phyloP scores from a whole-genome alignment of 2,113 vertebrate species.

The Labeo rohita region DNA sequence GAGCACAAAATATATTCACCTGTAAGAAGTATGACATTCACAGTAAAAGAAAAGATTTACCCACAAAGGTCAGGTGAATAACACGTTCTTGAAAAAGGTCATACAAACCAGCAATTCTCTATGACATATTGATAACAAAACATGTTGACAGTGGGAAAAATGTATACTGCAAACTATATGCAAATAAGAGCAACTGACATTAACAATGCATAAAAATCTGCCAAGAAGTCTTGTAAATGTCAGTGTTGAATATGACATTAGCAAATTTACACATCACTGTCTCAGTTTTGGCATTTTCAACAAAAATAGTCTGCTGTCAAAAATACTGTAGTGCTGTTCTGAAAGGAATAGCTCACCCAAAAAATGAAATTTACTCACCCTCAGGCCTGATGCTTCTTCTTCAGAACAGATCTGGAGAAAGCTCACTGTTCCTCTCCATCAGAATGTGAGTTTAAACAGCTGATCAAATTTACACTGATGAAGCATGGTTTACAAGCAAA shows the following conservation, averaged over 20 bases:
- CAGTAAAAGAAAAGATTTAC: constrained; percentile 37
- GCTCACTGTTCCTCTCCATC: no score
- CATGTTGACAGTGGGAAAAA: neutral
- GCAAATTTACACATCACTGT: neutral
- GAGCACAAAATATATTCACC: constrained; percentile 35
- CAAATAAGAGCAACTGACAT: constrained; percentile 38
- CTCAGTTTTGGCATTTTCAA: neutral
- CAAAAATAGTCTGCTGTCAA: constrained; percentile 14
- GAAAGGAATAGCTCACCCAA: neutral
- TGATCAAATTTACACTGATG: no score
- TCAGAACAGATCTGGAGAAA: neutral
- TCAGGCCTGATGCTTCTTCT: neutral
- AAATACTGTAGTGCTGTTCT: neutral
- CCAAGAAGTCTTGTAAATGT: neutral
- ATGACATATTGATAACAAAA: constrained; percentile 23
- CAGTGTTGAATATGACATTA: constrained; percentile 6
- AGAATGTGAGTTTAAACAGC: no score
- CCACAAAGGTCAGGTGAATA: constrained; percentile 33
- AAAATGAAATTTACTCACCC: neutral
- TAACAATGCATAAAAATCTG: neutral
- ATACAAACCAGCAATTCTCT: constrained; percentile 16
- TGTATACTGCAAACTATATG: constrained; percentile 25
- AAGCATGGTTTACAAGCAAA: no score
- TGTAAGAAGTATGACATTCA: constrained; percentile 45
- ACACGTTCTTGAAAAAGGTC: constrained; percentile 14